phyloP scores from a whole-genome alignment of 2,113 vertebrate genomes.

The Aleadryas rufinucha region DNA sequence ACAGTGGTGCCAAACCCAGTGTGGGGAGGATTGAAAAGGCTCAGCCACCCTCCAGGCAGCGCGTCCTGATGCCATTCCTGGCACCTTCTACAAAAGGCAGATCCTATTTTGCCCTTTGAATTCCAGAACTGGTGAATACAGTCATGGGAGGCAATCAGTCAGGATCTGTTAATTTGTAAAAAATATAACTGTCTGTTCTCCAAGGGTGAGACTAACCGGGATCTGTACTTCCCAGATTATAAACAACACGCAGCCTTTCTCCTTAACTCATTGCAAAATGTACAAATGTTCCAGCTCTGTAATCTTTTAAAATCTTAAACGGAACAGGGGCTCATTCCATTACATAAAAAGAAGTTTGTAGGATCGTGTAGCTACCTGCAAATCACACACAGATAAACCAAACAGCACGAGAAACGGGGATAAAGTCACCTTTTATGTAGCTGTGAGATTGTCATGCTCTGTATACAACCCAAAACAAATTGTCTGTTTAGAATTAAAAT shows the following conservation, averaged over 20 bases:
- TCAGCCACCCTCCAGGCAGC: neutral
- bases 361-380: conserved; percentile 39
- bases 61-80: neutral
- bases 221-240: neutral
- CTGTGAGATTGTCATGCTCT: conserved; percentile 55
- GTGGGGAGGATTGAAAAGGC: neutral
- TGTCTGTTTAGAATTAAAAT: conserved; percentile 74
- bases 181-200: neutral
- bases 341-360: neutral
- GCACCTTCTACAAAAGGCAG: neutral
- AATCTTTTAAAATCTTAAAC: conserved; percentile 15
- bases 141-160: neutral
- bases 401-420: neutral
- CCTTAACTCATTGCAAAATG: conserved; percentile 9
- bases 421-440: conserved; percentile 47
- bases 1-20: neutral
- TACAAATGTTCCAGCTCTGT: neutral
- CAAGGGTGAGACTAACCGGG: neutral
- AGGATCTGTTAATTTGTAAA: neutral
- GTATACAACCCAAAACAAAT: conserved; percentile 70
- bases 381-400: neutral
- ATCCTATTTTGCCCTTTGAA: neutral
- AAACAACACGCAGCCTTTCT: neutral
- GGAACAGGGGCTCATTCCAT: neutral
- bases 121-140: neutral